phyloP scores from a whole-genome alignment of 2,888 invertebrate species.

The Lycia hirtaria region DNA sequence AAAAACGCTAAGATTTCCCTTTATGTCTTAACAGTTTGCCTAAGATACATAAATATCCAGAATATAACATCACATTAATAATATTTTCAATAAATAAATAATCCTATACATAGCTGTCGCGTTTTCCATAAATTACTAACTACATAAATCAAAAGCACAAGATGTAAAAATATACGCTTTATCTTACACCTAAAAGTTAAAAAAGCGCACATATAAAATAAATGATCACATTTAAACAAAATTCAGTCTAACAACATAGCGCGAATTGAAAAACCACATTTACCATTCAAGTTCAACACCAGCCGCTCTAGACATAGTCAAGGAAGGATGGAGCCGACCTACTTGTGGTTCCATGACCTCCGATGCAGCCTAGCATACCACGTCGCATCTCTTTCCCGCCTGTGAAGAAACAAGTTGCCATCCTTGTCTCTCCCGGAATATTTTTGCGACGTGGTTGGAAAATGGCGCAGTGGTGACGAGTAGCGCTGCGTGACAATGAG shows the following conservation, averaged over 20 bases:
- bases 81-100: too few relatives aligned
- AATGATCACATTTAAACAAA: not conserved
- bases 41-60: too few relatives aligned
- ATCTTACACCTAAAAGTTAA: too few relatives aligned
- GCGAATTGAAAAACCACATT: constrained; percentile 74
- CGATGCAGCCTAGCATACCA: constrained; percentile 73
- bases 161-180: too few relatives aligned
- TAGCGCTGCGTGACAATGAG: constrained; percentile 67
- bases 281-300: constrained; percentile 80
- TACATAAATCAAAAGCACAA: too few relatives aligned
- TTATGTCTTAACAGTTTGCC: too few relatives aligned
- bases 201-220: not conserved
- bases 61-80: too few relatives aligned
- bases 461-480: constrained; percentile 61
- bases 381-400: constrained; percentile 58
- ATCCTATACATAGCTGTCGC: too few relatives aligned
- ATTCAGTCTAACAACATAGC: not conserved
- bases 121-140: too few relatives aligned
- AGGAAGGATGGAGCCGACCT: constrained; percentile 83
- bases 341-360: constrained; percentile 85
- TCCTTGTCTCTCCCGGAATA: constrained; percentile 81
- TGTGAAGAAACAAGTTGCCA: constrained; percentile 26
- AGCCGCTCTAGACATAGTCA: constrained; percentile 64
- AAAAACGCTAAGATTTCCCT: too few relatives aligned
- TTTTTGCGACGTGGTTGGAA: constrained; percentile 81